phyloP scores from a whole-genome alignment of 2,888 invertebrate genomes.

The Heliconius ethilla region DNA sequence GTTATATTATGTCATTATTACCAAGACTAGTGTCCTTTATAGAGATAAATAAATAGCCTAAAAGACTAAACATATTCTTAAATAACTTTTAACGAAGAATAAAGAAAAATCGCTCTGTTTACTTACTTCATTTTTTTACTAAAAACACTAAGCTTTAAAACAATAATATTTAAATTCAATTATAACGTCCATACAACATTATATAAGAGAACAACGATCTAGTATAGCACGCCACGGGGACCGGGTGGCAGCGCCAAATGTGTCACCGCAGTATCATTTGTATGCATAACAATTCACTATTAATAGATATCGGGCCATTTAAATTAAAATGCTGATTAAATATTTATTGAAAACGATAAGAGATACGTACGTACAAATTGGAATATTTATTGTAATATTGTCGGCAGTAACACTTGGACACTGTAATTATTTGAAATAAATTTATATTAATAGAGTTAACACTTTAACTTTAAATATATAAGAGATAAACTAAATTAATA shows the following conservation, averaged over 20 bases:
- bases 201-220: background rate
- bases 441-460: background rate
- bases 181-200: too few species aligned
- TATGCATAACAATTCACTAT: constrained; percentile 26
- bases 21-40: too few species aligned
- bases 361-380: background rate
- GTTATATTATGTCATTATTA: too few species aligned
- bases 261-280: constrained; percentile 13
- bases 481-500: background rate
- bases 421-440: constrained; percentile 1
- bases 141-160: too few species aligned
- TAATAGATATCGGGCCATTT: constrained; percentile 24
- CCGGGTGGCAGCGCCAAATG: constrained; percentile 6
- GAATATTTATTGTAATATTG: background rate
- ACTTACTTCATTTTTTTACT: too few species aligned
- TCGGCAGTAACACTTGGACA: background rate
- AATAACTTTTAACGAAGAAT: too few species aligned
- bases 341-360: constrained; percentile 3
- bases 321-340: constrained; percentile 21
- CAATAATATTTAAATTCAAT: too few species aligned
- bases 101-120: too few species aligned
- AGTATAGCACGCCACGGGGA: background rate
- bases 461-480: background rate
- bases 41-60: too few species aligned
- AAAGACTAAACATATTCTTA: too few species aligned